Percentiles rank a stretch among this genome's conserved stretches.
phyloP scores from a whole-genome alignment of 2,113 vertebrate genomes.

The Psilopsiagon aymara region DNA sequence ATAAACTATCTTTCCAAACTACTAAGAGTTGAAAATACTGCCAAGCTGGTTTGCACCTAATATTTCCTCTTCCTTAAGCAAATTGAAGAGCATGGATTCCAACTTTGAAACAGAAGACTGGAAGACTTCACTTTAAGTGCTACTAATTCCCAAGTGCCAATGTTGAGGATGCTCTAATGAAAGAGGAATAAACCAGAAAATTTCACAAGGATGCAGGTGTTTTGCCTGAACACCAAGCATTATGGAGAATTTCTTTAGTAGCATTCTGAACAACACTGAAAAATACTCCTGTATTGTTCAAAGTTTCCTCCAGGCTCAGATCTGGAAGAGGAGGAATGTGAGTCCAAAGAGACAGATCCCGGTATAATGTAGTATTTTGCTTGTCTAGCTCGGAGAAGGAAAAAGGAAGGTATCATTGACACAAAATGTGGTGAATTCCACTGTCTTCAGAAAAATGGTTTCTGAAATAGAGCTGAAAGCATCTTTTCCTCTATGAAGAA shows the following conservation, averaged over 20 bases:
- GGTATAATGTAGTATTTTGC: not conserved
- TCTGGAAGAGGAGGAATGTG: not conserved
- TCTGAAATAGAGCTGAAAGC: slow-evolving; percentile 29
- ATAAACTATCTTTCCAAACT: not conserved
- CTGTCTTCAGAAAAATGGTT: not conserved
- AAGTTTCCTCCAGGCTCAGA: not conserved
- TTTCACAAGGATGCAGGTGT: not conserved
- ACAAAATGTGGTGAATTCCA: not conserved
- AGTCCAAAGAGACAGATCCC: not conserved
- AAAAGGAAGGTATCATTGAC: not conserved
- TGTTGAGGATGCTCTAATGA: not conserved
- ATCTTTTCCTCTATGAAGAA: slow-evolving; percentile 18
- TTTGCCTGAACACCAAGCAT: not conserved
- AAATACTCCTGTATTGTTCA: not conserved
- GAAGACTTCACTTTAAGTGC: not conserved
- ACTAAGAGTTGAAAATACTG: not conserved
- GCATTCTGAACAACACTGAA: not conserved
- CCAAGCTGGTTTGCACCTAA: not conserved
- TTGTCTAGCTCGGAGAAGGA: not conserved
- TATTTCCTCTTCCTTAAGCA: not conserved
- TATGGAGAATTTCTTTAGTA: not conserved
- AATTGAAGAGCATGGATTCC: not conserved
- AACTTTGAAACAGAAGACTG: not conserved
- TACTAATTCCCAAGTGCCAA: not conserved
- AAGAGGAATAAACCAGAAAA: not conserved